Percentiles rank a stretch among this genome's conserved stretches.
Conservation (phyloP, 1,140 invertebrate species). For the Episyrphus balteatus region DNA sequence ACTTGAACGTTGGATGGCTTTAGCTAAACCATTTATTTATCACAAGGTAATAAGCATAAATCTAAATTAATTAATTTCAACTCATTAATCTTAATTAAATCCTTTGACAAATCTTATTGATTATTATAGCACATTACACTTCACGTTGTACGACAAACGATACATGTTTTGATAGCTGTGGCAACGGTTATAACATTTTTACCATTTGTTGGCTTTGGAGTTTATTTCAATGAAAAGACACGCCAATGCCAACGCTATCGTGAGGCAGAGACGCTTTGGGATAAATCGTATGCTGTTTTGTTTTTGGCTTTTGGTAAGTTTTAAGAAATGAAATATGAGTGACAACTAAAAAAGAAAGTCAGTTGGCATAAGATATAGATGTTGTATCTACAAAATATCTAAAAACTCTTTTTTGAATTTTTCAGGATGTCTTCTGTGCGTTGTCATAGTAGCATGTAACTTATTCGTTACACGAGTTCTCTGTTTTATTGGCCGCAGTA, state of each 20-base stretch:
- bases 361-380: not conserved
- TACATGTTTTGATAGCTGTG: slow-evolving; percentile 56
- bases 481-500: slow-evolving; percentile 44
- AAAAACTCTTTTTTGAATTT: slow-evolving; percentile 4
- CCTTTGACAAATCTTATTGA: not conserved
- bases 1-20: slow-evolving; percentile 69
- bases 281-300: slow-evolving; percentile 65
- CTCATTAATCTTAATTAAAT: not conserved
- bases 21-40: slow-evolving; percentile 77
- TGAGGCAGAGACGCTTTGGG: slow-evolving; percentile 48
- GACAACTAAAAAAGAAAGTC: not conserved
- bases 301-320: slow-evolving; percentile 64
- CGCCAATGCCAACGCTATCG: slow-evolving; percentile 56
- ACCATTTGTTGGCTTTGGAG: slow-evolving; percentile 66
- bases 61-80: not conserved
- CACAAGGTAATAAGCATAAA: slow-evolving; percentile 55
- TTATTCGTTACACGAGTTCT: slow-evolving; percentile 65
- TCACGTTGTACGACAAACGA: slow-evolving; percentile 56
- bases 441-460: slow-evolving; percentile 70
- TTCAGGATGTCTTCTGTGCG: slow-evolving; percentile 58
- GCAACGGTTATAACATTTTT: slow-evolving; percentile 59
- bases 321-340: not conserved
- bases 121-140: slow-evolving; percentile 65
- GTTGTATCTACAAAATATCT: not conserved
- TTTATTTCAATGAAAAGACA: slow-evolving; percentile 50